Percentiles rank a stretch among this genome's conserved stretches.
phyloP scores from a whole-genome alignment of 1,140 invertebrate species.

The Odontomachus brunneus region DNA sequence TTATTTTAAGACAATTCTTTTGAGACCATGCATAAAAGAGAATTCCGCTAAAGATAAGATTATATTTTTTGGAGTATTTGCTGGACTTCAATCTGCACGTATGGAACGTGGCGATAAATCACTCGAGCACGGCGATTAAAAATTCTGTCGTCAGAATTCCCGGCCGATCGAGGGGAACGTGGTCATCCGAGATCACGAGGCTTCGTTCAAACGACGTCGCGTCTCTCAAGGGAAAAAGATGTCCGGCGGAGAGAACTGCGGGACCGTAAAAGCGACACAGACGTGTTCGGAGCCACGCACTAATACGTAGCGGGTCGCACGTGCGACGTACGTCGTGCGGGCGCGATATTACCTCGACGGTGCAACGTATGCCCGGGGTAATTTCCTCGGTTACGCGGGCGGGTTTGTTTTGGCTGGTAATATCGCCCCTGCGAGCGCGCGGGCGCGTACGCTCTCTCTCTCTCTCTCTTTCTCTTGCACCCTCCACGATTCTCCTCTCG shows the following conservation, averaged over 20 bases:
- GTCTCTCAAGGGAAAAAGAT: conserved; percentile 2
- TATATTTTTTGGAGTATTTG: too few relatives aligned
- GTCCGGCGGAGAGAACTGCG: too few relatives aligned
- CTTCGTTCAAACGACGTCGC: not conserved
- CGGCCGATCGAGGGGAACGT: not conserved
- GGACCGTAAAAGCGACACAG: conserved; percentile 4
- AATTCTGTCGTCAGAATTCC: not conserved
- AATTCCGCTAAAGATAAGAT: too few relatives aligned
- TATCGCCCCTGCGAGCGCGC: conserved; percentile 49
- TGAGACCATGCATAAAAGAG: too few relatives aligned
- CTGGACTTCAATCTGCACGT: too few relatives aligned
- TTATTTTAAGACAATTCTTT: too few relatives aligned
- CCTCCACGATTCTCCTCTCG: conserved; percentile 21
- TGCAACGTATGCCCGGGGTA: conserved; percentile 59
- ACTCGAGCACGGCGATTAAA: not conserved
- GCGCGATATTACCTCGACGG: conserved; percentile 45
- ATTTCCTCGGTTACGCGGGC: conserved; percentile 76
- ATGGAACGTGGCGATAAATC: not conserved
- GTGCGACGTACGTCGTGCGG: not conserved
- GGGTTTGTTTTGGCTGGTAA: conserved; percentile 75
- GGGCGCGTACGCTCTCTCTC: not conserved
- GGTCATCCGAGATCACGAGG: not conserved
- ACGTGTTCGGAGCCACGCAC: conserved; percentile 24
- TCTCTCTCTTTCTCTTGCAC: too few relatives aligned
- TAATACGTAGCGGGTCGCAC: conserved; percentile 18